phyloP scores from a whole-genome alignment of 1,140 invertebrate species.

The Panonychus citri region DNA sequence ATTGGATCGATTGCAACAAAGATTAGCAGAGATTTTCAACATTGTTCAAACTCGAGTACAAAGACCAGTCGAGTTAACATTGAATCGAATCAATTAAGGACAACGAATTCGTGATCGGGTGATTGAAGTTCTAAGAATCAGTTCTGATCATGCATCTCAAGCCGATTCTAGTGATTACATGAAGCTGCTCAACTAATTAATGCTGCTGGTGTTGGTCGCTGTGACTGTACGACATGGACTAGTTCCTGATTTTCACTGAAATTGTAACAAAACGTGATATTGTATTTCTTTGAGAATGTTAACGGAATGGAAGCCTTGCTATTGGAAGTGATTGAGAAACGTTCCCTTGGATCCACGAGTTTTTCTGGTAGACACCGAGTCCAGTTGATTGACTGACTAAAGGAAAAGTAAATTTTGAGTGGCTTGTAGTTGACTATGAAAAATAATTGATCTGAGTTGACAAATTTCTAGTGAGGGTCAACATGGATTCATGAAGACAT shows the following conservation, averaged over 20 bases:
- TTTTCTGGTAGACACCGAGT: too few species aligned
- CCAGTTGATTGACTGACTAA: too few species aligned
- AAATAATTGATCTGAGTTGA: too few species aligned
- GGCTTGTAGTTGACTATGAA: too few species aligned
- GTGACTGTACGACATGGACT: slow-evolving; percentile 11
- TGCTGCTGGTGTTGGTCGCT: slow-evolving; percentile 10
- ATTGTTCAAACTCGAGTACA: slow-evolving; percentile 15
- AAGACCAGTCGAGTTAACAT: slow-evolving; percentile 11
- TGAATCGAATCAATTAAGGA: slow-evolving; percentile 5
- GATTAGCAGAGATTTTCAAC: slow-evolving; percentile 10
- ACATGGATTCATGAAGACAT: too few species aligned
- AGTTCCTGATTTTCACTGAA: slow-evolving; percentile 5
- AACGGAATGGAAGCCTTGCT: too few species aligned
- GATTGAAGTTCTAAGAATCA: slow-evolving; percentile 5
- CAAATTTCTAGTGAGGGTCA: too few species aligned
- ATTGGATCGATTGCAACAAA: slow-evolving; percentile 9
- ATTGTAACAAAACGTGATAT: too few species aligned
- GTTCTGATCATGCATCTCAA: not conserved
- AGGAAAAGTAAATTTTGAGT: too few species aligned
- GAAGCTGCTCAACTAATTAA: slow-evolving; percentile 13
- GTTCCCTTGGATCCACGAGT: too few species aligned
- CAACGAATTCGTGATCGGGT: slow-evolving; percentile 4
- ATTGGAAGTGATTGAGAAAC: too few species aligned
- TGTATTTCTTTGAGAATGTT: too few species aligned
- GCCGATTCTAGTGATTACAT: slow-evolving; percentile 8